Conservation (phyloP, 2,113 vertebrate genomes). For the Nyctereutes procyonoides region DNA sequence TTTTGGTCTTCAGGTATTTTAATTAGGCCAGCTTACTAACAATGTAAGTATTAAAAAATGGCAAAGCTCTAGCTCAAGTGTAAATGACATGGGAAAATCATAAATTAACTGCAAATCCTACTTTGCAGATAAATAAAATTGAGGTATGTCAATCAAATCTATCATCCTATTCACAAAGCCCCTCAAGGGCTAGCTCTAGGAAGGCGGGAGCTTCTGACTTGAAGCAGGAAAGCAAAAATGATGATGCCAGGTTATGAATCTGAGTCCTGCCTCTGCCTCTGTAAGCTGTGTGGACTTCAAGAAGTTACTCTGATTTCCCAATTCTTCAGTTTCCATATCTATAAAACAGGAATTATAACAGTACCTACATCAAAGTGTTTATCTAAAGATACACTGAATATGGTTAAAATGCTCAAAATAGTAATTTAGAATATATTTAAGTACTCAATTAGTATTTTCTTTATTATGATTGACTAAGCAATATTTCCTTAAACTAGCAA, state of each 20-base stretch:
- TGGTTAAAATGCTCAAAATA: neutral
- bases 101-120: neutral
- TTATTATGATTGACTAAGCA: neutral
- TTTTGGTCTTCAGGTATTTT: constrained; percentile 28
- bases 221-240: neutral
- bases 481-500: neutral
- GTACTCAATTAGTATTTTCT: neutral
- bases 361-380: neutral
- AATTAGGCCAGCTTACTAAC: constrained; percentile 38
- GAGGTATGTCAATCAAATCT: neutral
- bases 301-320: neutral
- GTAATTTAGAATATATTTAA: neutral
- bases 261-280: neutral
- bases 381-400: neutral
- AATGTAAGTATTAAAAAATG: constrained; percentile 32
- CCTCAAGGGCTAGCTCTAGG: neutral
- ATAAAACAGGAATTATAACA: constrained; percentile 14
- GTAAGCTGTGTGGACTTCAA: neutral
- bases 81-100: neutral
- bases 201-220: neutral
- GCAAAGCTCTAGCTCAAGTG: constrained; percentile 31
- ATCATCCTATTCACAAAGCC: neutral
- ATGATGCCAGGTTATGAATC: neutral
- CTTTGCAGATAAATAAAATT: neutral
- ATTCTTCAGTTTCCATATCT: neutral